Evolutionary conservation across 2,797 vertebrate species (phyloP), one percentile per base, ranked within the genome.

Genomic region (Enteromius fasciolatus): DNA sequence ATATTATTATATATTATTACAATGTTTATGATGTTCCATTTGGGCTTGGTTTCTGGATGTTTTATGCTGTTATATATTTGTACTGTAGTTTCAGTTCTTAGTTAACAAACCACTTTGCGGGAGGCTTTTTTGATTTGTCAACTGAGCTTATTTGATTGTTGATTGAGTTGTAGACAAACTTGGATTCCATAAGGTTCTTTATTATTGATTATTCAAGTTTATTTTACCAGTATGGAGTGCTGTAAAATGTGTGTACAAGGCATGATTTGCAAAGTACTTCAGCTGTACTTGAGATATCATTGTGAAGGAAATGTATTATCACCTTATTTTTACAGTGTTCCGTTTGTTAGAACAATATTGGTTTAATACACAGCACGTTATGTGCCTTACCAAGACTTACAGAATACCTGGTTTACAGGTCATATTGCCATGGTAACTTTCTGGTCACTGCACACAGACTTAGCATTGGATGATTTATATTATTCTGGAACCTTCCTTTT

Each of bases 351-450:
- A 86, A 90, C 85, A 90, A 88, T 91, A 91, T 90, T 85, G 91
- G 86, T 93, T 92, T 92, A 91, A 86, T 86, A 91, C 88, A 91
- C 90, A 90, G 90, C 92, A 91, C 92, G 91, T 92, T 92, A 94
- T 90, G 94, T 95, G 94, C 95, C 95, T 95, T 95, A 91, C 90
- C 89, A 91, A 81, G 90, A 93, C 91, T 90, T 90, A 90, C 88
- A 90, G 73, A 84, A 87, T 72, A 84, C 83, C 86, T 84, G 81
- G 85, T 83, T 76, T 83, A 86, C 86, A 86, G 83, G 81, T 86
- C 76, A 74, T 76, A 83, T 89, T 81, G 84, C 84, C 84, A 86
- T 89, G 84, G 84, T 77, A 87, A 85, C 85, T 83, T 85, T 85
- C 80, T 84, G 83, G 83, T 82, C 79, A 77, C 78, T 83, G 85